These are phyloP conservation scores for Ammospiza caudacuta DNA, from an alignment of 2,113 vertebrate genomes.

Conservation along the genomic window DNA sequence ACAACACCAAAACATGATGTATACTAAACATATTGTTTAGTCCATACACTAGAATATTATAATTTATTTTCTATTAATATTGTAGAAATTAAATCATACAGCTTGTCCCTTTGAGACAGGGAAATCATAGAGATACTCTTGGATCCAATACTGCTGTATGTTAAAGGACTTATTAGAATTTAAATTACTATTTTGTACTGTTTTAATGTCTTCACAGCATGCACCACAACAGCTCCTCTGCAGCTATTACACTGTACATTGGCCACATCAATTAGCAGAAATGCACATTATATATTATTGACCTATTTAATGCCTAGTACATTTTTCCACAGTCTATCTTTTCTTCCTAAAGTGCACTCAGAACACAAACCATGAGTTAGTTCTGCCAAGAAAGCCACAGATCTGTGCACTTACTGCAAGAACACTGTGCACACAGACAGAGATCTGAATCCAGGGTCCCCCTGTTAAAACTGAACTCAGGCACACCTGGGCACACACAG, in stretches of 20 bases:
- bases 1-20: neutral
- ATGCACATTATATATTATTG: slow-evolving; percentile 43
- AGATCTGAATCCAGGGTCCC: neutral
- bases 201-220: slow-evolving; percentile 70
- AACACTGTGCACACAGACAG: neutral
- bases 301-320: slow-evolving; percentile 41
- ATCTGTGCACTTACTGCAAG: neutral
- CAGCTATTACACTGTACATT: slow-evolving; percentile 41
- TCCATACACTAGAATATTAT: neutral
- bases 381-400: neutral
- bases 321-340: slow-evolving; percentile 46
- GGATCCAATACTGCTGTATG: neutral
- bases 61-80: neutral
- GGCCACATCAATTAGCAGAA: slow-evolving; percentile 70
- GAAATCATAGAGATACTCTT: neutral
- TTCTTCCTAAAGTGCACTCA: slow-evolving; percentile 41
- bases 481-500: no score
- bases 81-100: slow-evolving; percentile 5
- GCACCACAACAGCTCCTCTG: slow-evolving; percentile 32
- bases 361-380: neutral
- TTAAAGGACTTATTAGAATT: slow-evolving; percentile 59
- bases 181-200: slow-evolving; percentile 51
- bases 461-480: neutral
- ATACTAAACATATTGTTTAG: neutral
- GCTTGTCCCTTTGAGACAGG: slow-evolving; percentile 12